Conservation (phyloP, 2,797 vertebrate genomes). For the Spinus pinus region DNA sequence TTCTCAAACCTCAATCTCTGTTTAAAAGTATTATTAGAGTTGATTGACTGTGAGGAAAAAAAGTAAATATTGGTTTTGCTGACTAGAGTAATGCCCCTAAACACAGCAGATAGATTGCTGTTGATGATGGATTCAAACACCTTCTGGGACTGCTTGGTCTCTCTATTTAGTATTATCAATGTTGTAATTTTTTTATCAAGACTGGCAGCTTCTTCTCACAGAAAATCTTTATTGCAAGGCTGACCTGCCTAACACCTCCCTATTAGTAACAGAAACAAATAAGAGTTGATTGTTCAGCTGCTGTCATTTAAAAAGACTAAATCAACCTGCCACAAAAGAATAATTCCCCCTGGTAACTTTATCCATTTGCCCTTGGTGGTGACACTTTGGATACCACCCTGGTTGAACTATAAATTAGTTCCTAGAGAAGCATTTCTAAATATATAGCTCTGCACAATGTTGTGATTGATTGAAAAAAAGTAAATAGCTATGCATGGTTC, state of each 20-base stretch:
- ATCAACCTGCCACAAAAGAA: conserved; percentile 57
- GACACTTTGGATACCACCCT: conserved; percentile 49
- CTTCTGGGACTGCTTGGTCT: not conserved
- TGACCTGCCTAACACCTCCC: not conserved
- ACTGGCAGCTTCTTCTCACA: not conserved
- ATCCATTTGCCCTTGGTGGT: conserved; percentile 61
- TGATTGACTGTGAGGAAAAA: not conserved
- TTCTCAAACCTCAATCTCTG: not conserved
- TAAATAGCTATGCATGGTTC: not conserved
- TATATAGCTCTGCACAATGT: conserved; percentile 10
- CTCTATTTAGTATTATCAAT: not conserved
- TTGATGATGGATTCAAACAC: not conserved
- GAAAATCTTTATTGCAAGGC: not conserved
- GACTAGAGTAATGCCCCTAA: not conserved
- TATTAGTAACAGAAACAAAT: conserved; percentile 60
- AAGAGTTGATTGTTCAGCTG: conserved; percentile 65
- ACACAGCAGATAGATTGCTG: not conserved
- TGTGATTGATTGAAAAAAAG: conserved; percentile 43
- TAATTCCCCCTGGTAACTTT: conserved; percentile 57
- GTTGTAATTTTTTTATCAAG: conserved; percentile 4
- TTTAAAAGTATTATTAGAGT: not conserved
- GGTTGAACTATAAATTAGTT: conserved; percentile 34
- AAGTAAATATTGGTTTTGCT: not conserved
- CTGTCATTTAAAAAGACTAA: conserved; percentile 61
- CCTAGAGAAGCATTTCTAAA: conserved; percentile 25